Base-by-base conservation (phyloP, 2,797 vertebrate species). In the Premnoplex brunnescens region DNA sequence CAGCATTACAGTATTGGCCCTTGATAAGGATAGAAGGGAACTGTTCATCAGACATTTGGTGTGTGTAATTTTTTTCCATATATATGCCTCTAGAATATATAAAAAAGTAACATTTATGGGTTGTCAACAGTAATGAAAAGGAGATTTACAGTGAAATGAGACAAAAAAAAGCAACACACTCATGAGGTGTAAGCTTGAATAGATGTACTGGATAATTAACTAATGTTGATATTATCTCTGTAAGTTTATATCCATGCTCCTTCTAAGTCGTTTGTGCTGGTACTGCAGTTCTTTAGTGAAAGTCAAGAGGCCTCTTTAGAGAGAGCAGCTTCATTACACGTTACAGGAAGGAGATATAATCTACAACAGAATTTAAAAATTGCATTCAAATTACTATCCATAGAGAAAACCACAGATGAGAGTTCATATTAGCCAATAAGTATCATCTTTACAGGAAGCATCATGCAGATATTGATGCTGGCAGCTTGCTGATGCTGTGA, bases 221-320 rank as follows among this genome's bases (percentile, higher is more conserved):
- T 66, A 14, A 27, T 67, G 43, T 86, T 82, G 67, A 76, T 93
- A 73, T 62, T 77, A 79, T 69, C 51, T 85, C 68, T 62, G 9
- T 87, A 59, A 58, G n/a, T 91, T 92, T 89, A 80, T 93, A 81
- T 37, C 54, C 59, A 43, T 60, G 23, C 52, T 58, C 16, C 60
- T 85, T 68, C 62, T 69, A 63, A 93, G 74, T 76, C 9, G 64
- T 89, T 92, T 67, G 44, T 67, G 63, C 79, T 83, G 62, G 48
- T 80, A n/a, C 24, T 77, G 75, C 89, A 41, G 72, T 78, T 91
- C 85, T 95, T 63, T 58, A 85, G 55, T 55, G 66, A 58, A 95
- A 94, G 91, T 92, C 79, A 94, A 94, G 91, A 89, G 88, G 26
- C 66, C 59, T 88, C 86, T 94, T 95, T 34, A 72, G 79, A 91